phyloP scores from a whole-genome alignment of 53 echinoderm and acorn worm species.

The Luidia sarsii region DNA sequence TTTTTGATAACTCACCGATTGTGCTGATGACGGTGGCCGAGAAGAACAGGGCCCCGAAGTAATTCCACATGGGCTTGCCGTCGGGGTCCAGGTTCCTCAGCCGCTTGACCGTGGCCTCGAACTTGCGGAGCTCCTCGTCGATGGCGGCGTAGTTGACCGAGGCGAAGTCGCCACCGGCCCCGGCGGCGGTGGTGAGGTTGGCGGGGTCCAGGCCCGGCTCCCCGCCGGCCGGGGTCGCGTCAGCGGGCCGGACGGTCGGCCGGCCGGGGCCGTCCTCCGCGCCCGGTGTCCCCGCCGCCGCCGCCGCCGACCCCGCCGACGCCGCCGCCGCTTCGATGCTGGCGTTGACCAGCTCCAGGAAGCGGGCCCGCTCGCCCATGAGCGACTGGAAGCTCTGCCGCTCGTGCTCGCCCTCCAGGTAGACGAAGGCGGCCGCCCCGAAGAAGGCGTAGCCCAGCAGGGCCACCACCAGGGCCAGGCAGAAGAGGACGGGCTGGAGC shows the following conservation, averaged over 20 bases:
- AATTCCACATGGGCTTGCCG: constrained; percentile 78
- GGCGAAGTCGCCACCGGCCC: neutral
- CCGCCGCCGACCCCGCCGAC: neutral
- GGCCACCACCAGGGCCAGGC: constrained; percentile 54
- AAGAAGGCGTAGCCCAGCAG: constrained; percentile 79
- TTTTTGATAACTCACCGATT: constrained; percentile 89
- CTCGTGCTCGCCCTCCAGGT: constrained; percentile 59
- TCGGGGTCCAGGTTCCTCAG: constrained; percentile 33
- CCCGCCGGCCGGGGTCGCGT: neutral
- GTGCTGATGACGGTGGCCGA: constrained; percentile 85
- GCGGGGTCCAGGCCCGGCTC: too few species aligned
- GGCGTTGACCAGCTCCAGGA: constrained; percentile 30
- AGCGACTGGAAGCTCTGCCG: neutral
- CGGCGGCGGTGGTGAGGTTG: neutral
- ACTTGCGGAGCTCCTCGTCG: neutral
- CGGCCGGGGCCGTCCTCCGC: neutral
- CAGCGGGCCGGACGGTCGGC: neutral
- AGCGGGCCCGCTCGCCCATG: neutral
- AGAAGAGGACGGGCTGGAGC: constrained; percentile 65
- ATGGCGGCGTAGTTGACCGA: neutral
- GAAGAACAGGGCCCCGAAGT: constrained; percentile 82
- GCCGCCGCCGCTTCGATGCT: constrained; percentile 12
- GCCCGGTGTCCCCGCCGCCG: too few species aligned
- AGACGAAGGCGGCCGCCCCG: constrained; percentile 84
- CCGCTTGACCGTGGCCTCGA: neutral